Percentiles rank a stretch among this genome's conserved stretches.
phyloP scores from a whole-genome alignment of 2,888 invertebrate species.

The Napeogenes inachia region DNA sequence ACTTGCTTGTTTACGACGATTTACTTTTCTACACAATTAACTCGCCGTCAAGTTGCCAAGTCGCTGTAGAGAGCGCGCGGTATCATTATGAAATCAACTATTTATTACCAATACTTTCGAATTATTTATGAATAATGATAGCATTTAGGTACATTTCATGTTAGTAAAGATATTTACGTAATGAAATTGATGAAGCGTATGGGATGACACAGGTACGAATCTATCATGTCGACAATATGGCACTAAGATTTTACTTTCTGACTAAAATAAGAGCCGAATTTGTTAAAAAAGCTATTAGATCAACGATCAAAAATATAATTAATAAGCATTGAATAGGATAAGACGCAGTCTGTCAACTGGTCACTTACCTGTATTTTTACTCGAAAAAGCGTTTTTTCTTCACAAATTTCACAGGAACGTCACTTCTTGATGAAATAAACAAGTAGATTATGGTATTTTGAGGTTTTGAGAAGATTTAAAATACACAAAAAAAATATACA shows the following conservation, averaged over 20 bases:
- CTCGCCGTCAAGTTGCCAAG: slow-evolving; percentile 62
- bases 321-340: slow-evolving; percentile 60
- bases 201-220: slow-evolving; percentile 44
- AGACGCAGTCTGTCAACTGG: slow-evolving; percentile 74
- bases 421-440: slow-evolving; percentile 59
- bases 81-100: slow-evolving; percentile 59
- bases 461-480: slow-evolving; percentile 71
- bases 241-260: slow-evolving; percentile 34
- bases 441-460: slow-evolving; percentile 70
- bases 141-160: slow-evolving; percentile 12
- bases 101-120: slow-evolving; percentile 39
- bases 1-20: slow-evolving; percentile 51
- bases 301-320: slow-evolving; percentile 45
- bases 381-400: slow-evolving; percentile 59
- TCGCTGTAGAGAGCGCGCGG: slow-evolving; percentile 57
- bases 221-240: slow-evolving; percentile 44
- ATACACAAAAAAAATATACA: slow-evolving; percentile 74
- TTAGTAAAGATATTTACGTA: slow-evolving; percentile 34
- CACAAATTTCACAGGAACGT: slow-evolving; percentile 64
- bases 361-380: slow-evolving; percentile 72
- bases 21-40: slow-evolving; percentile 48
- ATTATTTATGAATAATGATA: neutral
- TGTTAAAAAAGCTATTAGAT: slow-evolving; percentile 46
- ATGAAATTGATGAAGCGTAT: slow-evolving; percentile 41
- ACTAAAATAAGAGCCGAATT: slow-evolving; percentile 33